phyloP scores from a whole-genome alignment of 2,888 invertebrate species.

The Spialia ferax region DNA sequence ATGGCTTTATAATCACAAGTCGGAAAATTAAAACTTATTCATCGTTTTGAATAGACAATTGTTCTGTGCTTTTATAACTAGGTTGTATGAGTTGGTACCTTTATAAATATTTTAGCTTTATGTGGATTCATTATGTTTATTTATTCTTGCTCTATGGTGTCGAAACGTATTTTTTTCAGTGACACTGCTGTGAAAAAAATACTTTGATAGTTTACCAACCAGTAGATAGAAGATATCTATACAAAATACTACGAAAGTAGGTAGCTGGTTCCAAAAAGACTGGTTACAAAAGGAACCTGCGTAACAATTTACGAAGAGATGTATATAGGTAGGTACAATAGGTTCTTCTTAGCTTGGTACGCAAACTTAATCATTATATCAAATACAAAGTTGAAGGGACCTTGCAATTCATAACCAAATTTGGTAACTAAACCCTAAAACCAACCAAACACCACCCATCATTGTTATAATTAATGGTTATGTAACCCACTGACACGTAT shows the following conservation, averaged over 20 bases:
- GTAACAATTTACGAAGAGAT: too few relatives aligned
- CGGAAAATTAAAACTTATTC: slow-evolving; percentile 31
- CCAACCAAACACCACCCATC: not conserved
- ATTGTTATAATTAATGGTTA: not conserved
- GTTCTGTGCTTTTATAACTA: slow-evolving; percentile 27
- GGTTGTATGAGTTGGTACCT: not conserved
- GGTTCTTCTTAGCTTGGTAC: too few relatives aligned
- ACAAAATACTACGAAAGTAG: too few relatives aligned
- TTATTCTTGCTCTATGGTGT: too few relatives aligned
- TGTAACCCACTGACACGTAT: not conserved
- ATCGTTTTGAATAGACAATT: slow-evolving; percentile 29
- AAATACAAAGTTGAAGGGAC: not conserved
- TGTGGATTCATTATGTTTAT: not conserved
- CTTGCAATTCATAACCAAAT: not conserved
- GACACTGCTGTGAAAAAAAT: too few relatives aligned
- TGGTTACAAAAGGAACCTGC: too few relatives aligned
- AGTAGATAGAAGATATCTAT: too few relatives aligned
- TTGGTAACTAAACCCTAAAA: not conserved
- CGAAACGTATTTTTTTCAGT: too few relatives aligned
- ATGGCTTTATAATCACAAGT: slow-evolving; percentile 24
- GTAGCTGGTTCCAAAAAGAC: too few relatives aligned
- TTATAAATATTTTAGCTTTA: slow-evolving; percentile 3
- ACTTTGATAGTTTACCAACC: too few relatives aligned
- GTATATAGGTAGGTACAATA: too few relatives aligned
- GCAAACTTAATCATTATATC: not conserved